These are phyloP conservation scores for Alitta virens DNA, from an alignment of 2,888 invertebrate species.

Conservation along the genomic window DNA sequence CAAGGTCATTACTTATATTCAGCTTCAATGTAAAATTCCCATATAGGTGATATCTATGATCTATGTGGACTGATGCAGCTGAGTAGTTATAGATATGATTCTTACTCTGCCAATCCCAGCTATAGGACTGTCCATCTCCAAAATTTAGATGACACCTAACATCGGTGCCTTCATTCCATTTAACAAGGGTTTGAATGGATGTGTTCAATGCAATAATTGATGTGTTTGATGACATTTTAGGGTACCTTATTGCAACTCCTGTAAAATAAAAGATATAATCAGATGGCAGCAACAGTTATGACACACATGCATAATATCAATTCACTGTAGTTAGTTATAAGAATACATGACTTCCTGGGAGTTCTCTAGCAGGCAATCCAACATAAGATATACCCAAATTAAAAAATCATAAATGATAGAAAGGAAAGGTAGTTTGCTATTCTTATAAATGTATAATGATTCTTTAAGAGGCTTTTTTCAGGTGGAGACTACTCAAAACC, in stretches of 20 bases:
- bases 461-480: too few species aligned
- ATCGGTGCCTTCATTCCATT: not conserved
- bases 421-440: too few species aligned
- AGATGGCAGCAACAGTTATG: too few species aligned
- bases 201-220: not conserved
- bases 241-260: not conserved
- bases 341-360: too few species aligned
- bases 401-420: too few species aligned
- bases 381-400: too few species aligned
- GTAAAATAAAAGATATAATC: too few species aligned
- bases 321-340: too few species aligned
- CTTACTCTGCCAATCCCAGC: not conserved
- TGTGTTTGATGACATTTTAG: not conserved
- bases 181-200: not conserved
- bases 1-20: not conserved
- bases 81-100: not conserved
- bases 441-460: too few species aligned
- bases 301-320: too few species aligned
- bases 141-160: not conserved
- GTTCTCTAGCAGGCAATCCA: too few species aligned
- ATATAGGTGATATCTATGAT: not conserved
- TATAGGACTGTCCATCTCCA: not conserved
- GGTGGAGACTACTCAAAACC: too few species aligned
- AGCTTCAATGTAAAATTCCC: not conserved
- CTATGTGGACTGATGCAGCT: not conserved